Evolutionary conservation across 1,140 invertebrate species (phyloP), one percentile per base, ranked within the genome.

Genomic region (Trichonephila clavata): DNA sequence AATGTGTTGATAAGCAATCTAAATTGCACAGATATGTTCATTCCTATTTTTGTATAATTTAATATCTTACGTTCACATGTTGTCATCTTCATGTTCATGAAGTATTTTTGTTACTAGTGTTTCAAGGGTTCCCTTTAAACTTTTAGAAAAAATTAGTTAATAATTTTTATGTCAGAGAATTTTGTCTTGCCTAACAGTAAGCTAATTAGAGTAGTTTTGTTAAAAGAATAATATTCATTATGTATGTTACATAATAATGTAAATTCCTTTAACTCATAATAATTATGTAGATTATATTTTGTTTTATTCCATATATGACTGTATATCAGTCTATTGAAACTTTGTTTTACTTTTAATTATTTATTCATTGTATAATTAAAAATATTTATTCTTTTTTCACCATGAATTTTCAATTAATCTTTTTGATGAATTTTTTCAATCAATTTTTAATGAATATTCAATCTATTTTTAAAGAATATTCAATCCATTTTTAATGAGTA

Each of bases 1-100:
- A 65, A 68, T n/a, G 21, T 68, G n/a, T 68, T 59, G 43, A 83
- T 10, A 0, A 83, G 81, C n/a, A 57, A 16, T 21, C 21, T 77
- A 32, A 77, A 77, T 57, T 83, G 81, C 81, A 83, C 81, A 83
- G 81, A 83, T 83, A 57, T 83, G 50, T 83, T 57, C 81, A 83
- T 83, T 83, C 81, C 81, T 83, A 83, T 83, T 83, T 83, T 83
- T 83, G 21, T 83, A 59, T 83, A 50, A 10, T 59, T 57, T 83
- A 59, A 83, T 43, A 57, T n/a, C 50, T 83, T 83, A n/a, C 24
- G 43, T 83, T 59, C 21, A 50, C 77, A 81, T 81, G 2, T 81
- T 81, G 39, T 57, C 20, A 59, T 57, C 59, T 83, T 57, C 50
- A 21, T 18, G 8, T 57, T 83, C 3, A n/a, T 57, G 50, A 57